phyloP scores from a whole-genome alignment of 2,888 invertebrate species.

The Parnassius smintheus region DNA sequence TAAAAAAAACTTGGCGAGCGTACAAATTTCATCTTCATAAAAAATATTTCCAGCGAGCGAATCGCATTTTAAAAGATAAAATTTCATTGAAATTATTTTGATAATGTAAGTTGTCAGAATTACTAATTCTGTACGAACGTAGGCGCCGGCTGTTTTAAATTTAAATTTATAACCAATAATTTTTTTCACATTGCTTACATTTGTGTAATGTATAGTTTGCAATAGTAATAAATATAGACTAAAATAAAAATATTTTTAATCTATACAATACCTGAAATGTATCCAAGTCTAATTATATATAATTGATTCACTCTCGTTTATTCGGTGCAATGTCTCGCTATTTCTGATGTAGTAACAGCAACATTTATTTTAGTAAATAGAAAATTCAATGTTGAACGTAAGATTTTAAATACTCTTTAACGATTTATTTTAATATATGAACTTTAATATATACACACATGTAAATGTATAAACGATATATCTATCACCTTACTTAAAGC shows the following conservation, averaged over 20 bases:
- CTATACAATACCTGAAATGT: background rate
- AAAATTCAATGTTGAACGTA: background rate
- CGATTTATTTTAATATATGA: too few species aligned
- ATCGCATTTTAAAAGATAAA: constrained; percentile 28
- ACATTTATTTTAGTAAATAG: constrained; percentile 7
- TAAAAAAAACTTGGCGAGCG: constrained; percentile 54
- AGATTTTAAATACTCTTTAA: too few species aligned
- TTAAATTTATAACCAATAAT: background rate
- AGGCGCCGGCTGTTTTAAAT: constrained; percentile 37
- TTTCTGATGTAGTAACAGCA: constrained; percentile 15
- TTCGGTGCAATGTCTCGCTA: constrained; percentile 16
- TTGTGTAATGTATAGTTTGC: background rate
- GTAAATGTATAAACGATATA: too few species aligned
- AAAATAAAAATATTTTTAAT: constrained; percentile 5
- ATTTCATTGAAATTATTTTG: constrained; percentile 46
- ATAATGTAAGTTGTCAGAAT: constrained; percentile 52
- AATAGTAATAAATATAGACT: background rate
- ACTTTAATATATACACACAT: too few species aligned
- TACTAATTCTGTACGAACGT: constrained; percentile 26
- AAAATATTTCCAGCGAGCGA: background rate
- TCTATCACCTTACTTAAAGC: too few species aligned
- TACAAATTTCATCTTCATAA: constrained; percentile 43
- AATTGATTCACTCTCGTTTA: constrained; percentile 16
- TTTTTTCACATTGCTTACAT: background rate
- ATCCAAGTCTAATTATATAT: constrained; percentile 11